These are phyloP conservation scores for Acrocephalus arundinaceus DNA, from an alignment of 2,113 vertebrate genomes.

Conservation along the genomic window DNA sequence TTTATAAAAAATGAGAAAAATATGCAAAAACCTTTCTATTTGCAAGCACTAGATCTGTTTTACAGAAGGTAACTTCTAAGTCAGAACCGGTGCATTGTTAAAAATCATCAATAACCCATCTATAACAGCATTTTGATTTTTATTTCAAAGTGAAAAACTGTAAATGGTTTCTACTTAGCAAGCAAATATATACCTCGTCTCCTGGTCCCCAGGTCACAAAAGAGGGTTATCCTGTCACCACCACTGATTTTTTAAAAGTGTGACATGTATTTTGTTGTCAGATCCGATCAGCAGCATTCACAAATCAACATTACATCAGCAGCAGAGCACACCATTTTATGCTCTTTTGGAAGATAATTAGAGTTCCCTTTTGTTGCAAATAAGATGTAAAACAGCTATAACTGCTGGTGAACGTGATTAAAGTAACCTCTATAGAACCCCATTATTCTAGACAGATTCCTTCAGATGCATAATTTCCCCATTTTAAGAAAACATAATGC, in stretches of 20 bases:
- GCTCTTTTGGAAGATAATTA: slow-evolving; percentile 93
- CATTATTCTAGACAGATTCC: slow-evolving; percentile 94
- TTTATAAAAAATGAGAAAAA: slow-evolving; percentile 3
- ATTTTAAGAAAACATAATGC: slow-evolving; percentile 89
- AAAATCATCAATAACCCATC: slow-evolving; percentile 68
- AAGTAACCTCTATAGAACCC: slow-evolving; percentile 92
- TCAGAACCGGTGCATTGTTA: slow-evolving; percentile 47
- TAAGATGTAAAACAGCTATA: slow-evolving; percentile 94
- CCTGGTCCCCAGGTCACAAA: slow-evolving; percentile 80
- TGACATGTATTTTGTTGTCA: slow-evolving; percentile 90
- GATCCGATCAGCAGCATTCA: slow-evolving; percentile 89
- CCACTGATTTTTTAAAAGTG: slow-evolving; percentile 82
- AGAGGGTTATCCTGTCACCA: slow-evolving; percentile 83
- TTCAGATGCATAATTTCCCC: slow-evolving; percentile 88
- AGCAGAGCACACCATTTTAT: slow-evolving; percentile 90
- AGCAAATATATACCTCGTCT: slow-evolving; percentile 79
- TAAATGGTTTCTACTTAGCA: slow-evolving; percentile 83
- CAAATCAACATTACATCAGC: slow-evolving; percentile 86
- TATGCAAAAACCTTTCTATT: background rate
- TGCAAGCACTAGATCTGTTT: slow-evolving; percentile 29
- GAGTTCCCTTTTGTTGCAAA: slow-evolving; percentile 89
- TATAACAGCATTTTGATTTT: slow-evolving; percentile 70
- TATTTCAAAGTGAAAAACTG: slow-evolving; percentile 68
- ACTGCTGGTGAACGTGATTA: slow-evolving; percentile 94
- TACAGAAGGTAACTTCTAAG: slow-evolving; percentile 27